phyloP scores from a whole-genome alignment of 2,797 vertebrate species.

The Carcharodon carcharias region DNA sequence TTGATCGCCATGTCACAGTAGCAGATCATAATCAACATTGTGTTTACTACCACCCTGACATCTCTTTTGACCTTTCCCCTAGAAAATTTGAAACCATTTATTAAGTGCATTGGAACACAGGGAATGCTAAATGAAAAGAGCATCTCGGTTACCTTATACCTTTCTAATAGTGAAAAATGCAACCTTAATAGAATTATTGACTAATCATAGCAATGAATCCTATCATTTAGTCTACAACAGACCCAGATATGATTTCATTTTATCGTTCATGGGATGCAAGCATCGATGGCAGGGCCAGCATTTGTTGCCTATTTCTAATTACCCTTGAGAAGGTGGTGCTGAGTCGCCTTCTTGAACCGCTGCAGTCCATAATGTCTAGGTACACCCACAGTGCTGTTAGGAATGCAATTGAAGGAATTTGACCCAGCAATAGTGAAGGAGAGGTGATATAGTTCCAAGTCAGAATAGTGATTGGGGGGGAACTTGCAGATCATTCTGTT shows the following conservation, averaged over 20 bases:
- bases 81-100: not conserved
- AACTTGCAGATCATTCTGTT: not conserved
- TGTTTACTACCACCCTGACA: not conserved
- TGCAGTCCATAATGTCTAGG: not conserved
- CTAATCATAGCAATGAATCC: not conserved
- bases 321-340: not conserved
- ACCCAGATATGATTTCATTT: not conserved
- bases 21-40: not conserved
- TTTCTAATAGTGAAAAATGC: not conserved
- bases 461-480: not conserved
- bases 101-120: not conserved
- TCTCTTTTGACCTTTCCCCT: not conserved
- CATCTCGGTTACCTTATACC: not conserved
- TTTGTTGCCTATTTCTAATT: not conserved
- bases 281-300: not conserved
- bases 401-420: not conserved
- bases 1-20: not conserved
- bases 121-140: not conserved
- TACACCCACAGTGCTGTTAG: not conserved
- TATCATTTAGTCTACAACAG: not conserved
- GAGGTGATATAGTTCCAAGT: not conserved
- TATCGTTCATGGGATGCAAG: not conserved
- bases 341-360: not conserved
- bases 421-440: not conserved
- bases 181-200: not conserved